Base-by-base conservation (phyloP, 2,797 vertebrate genomes). In the Calcarius lapponicus region DNA sequence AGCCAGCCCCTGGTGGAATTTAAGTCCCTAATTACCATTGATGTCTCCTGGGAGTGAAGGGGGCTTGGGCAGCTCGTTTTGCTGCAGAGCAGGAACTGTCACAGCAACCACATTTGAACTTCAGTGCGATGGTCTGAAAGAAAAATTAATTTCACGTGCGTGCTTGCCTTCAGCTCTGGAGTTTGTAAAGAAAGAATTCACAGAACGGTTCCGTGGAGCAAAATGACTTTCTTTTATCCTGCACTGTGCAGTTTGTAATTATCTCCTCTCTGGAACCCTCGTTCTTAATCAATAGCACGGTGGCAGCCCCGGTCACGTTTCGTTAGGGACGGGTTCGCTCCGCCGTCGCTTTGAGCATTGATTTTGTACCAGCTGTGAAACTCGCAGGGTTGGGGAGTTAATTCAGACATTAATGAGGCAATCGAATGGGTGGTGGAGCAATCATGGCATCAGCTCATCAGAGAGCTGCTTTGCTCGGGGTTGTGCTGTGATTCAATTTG, bases 341-440 rank as follows among this genome's bases (percentile, higher is more conserved):
- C 79, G 95, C 95, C 92, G 60, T 96, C 29, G 65, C 95, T 97
- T 92, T 93, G 95, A 96, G 95, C 97, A 97, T 97, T 92, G 97
- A 98, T 98, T 98, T 93, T 89, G 95, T 83, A 80, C 75, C 50
- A 38, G 87, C 96, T 94, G 94, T 81, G 81, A 73, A 94, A 79
- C 91, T 70, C 11, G 21, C 81, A 16, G 94, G 93, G 67, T 51
- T 96, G 96, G 96, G 97, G 97, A 97, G 97, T 98, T 97, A 97
- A 97, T 96, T 72, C 67, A 92, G 95, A 40, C 96, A 86, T 98
- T 97, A 98, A 92, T 93, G 96, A 98, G 95, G 82, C 96, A 95
- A 96, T 97, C 92, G 92, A 95, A 95, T 79, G 93, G 94, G 96
- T 96, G 93, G 84, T 72, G 95, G 97, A 96, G 96, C 97, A 96